Conservation (phyloP, 2,797 vertebrate genomes). For the Enteromius radiatus region DNA sequence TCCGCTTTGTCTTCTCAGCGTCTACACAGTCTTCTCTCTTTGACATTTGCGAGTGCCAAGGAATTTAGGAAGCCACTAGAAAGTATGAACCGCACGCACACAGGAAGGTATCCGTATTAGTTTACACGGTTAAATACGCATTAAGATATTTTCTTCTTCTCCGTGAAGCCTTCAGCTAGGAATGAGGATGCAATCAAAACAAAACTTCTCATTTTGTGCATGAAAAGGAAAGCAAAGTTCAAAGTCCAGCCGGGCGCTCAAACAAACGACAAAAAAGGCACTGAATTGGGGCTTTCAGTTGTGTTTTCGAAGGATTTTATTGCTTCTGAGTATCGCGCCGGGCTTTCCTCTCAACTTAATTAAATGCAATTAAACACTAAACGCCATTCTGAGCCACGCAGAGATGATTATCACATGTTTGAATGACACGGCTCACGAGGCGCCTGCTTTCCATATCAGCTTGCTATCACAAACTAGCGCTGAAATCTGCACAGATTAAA, state of each 20-base stretch:
- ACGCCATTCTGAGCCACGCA: constrained; percentile 54
- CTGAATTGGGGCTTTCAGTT: constrained; percentile 44
- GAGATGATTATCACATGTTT: constrained; percentile 67
- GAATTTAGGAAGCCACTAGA: constrained; percentile 27
- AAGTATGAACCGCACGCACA: constrained; percentile 11
- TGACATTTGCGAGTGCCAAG: constrained; percentile 52
- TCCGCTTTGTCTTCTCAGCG: constrained; percentile 1
- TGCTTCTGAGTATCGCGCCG: constrained; percentile 61
- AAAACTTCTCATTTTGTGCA: constrained; percentile 15
- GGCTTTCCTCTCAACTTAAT: constrained; percentile 59
- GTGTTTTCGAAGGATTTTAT: constrained; percentile 61
- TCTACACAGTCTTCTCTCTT: constrained; percentile 26
- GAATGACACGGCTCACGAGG: constrained; percentile 58
- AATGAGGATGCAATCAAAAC: background rate
- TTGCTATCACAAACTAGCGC: background rate
- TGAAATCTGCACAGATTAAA: background rate
- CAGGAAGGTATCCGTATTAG: background rate
- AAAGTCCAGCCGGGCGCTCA: background rate
- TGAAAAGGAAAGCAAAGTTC: background rate
- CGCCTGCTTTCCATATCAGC: constrained; percentile 43
- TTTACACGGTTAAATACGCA: background rate
- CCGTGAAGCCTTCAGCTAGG: background rate
- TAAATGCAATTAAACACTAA: constrained; percentile 58
- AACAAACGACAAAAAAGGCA: background rate
- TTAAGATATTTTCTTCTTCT: background rate